A percentile compares a stretch with the other conserved stretches of the same genome.
Evolutionary conservation across 2,113 vertebrate genomes (phyloP).

Genomic region (Petrocephalus zakoni): DNA sequence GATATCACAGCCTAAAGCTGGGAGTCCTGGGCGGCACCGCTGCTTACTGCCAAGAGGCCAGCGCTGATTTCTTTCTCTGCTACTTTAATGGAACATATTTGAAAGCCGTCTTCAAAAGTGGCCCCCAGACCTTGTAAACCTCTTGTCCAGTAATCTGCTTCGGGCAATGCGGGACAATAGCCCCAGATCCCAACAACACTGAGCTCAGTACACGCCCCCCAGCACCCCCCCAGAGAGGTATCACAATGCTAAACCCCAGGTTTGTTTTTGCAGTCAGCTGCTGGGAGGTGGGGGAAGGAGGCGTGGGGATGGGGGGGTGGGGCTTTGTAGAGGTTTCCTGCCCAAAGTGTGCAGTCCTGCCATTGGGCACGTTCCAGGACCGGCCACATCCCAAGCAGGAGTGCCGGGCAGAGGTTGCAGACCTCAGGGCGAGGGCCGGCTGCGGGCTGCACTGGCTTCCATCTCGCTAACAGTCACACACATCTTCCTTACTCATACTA

Average conservation of each 20-base stretch:
- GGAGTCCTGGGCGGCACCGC: not conserved
- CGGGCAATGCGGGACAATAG: slow-evolving; percentile 12
- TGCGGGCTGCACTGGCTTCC: not conserved
- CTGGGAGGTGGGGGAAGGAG: slow-evolving; percentile 11
- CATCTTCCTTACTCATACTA: not conserved
- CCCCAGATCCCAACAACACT: not conserved
- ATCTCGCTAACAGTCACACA: not conserved
- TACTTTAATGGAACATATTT: slow-evolving; percentile 1
- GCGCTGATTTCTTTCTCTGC: not conserved
- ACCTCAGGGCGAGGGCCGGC: not conserved
- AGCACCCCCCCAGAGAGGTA: not conserved
- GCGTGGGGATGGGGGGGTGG: not conserved
- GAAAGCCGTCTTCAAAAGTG: not conserved
- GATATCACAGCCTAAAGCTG: not conserved
- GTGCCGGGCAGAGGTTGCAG: not conserved
- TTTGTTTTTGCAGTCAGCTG: slow-evolving; percentile 7
- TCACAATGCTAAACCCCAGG: slow-evolving; percentile 5
- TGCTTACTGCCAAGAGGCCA: not conserved
- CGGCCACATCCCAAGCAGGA: not conserved
- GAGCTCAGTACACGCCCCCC: not conserved
- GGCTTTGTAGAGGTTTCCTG: not conserved
- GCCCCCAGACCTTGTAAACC: slow-evolving; percentile 9
- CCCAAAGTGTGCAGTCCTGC: not conserved
- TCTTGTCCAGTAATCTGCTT: slow-evolving; percentile 22
- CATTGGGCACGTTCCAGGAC: not conserved